Evolutionary conservation across 2,113 vertebrate species (phyloP), one percentile per base, ranked within the genome.

Genomic region (Gavialis gangeticus): DNA sequence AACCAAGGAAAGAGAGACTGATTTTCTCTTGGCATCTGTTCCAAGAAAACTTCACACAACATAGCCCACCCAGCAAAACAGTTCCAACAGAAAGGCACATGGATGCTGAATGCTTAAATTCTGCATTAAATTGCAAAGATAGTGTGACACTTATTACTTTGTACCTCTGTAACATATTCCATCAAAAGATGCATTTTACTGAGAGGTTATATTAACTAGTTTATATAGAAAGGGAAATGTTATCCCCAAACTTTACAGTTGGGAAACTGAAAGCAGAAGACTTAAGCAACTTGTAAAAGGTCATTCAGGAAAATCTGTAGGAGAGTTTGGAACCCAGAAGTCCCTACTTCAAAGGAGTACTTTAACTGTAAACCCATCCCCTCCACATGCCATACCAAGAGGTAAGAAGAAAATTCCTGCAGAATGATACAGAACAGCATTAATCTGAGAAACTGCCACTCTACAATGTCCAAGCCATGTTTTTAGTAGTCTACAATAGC

Each of bases 1-100:
- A 85, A 85, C 88, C 92, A 85, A 82, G 85, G 91, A 93, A 87
- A 85, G 46, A 46, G 8, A 91, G 89, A 91, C 93, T 92, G 62
- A 94, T 71, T 91, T 94, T 86, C 2, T 0, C n/a, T 57, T 60
- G 75, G 85, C 3, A 24, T 91, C 79, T 77, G 55, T 92, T 86
- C 79, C 82, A 94, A 80, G 63, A 94, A 17, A 77, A 18, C 67
- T 76, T 55, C n/a, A 79, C 82, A 77, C 56, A 82, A 76, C 76
- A 84, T 1, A 89, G 75, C 57, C 5, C 1, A 78, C 78, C n/a
- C 88, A 80, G 69, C 3, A 9, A 58, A 12, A n/a, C 18, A 77
- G 77, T 85, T 87, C 77, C 64, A 34, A 87, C 79, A 91, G 80
- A 82, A 93, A 91, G 82, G 17, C 46, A 81, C 75, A 1, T 59